Evolutionary conservation across 2,113 vertebrate genomes (phyloP).

Genomic region (Tiliqua scincoides): DNA sequence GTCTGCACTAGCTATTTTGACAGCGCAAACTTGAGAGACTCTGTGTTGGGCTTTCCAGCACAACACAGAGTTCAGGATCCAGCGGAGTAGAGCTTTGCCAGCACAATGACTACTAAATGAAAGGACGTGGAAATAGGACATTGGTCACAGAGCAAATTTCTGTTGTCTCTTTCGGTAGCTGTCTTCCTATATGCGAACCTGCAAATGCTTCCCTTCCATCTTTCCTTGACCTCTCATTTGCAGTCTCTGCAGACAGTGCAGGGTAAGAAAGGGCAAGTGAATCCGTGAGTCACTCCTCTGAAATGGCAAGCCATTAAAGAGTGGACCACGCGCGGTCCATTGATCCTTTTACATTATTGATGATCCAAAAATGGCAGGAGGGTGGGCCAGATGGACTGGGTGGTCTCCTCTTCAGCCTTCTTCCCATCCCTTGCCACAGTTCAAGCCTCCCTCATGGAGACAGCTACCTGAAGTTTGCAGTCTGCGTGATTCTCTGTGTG

Average conservation of each 20-base stretch:
- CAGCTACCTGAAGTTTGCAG: neutral
- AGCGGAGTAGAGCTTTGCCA: no score
- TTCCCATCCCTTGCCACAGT: neutral
- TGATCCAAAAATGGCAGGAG: slow-evolving; percentile 5
- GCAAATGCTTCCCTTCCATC: rapidly evolving
- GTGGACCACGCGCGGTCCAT: slow-evolving; percentile 31
- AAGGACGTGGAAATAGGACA: neutral
- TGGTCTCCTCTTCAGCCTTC: neutral
- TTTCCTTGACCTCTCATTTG: neutral
- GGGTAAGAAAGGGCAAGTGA: neutral
- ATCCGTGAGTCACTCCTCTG: slow-evolving; percentile 59
- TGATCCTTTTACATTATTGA: slow-evolving; percentile 41
- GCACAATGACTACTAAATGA: rapidly evolving
- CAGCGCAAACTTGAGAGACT: no score
- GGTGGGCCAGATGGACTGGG: slow-evolving; percentile 28
- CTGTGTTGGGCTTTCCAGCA: no score
- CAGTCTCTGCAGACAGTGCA: slow-evolving; percentile 35
- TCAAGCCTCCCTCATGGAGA: neutral
- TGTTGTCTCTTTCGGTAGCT: neutral
- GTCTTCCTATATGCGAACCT: neutral
- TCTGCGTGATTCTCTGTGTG: slow-evolving; percentile 9
- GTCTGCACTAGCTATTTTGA: no score
- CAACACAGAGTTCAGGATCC: no score
- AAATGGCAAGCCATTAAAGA: slow-evolving; percentile 61
- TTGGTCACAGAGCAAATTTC: neutral